Conservation (phyloP, 2,113 vertebrate species). For the Triplophysa rosa region DNA sequence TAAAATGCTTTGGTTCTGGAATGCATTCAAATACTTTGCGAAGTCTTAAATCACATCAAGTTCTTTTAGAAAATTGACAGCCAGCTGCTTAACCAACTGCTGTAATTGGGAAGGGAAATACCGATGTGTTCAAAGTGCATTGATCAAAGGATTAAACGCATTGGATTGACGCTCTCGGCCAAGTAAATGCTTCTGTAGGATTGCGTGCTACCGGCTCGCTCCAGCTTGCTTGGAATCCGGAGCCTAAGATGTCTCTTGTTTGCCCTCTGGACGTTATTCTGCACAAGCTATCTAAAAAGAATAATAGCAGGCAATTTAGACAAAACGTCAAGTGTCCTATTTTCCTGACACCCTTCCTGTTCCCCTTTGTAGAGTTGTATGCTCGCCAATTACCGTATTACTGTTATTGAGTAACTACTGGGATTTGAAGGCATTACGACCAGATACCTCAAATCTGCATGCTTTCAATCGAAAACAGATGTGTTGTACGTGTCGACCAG, state of each 20-base stretch:
- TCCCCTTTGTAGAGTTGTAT: slow-evolving; percentile 49
- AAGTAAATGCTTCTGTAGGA: slow-evolving; percentile 32
- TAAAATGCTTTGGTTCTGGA: slow-evolving; percentile 10
- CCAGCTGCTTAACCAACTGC: background rate
- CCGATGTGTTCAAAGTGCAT: slow-evolving; percentile 12
- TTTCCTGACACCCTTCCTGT: slow-evolving; percentile 57
- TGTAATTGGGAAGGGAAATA: background rate
- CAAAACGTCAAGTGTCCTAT: slow-evolving; percentile 49
- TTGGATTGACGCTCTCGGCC: slow-evolving; percentile 34
- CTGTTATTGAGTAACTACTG: slow-evolving; percentile 54
- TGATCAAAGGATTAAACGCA: slow-evolving; percentile 40
- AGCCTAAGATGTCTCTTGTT: slow-evolving; percentile 43
- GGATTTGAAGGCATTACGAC: slow-evolving; percentile 54
- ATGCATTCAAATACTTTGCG: background rate
- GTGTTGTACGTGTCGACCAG: slow-evolving; percentile 59
- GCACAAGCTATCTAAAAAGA: slow-evolving; percentile 52
- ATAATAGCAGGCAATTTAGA: slow-evolving; percentile 64
- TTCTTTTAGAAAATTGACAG: slow-evolving; percentile 12
- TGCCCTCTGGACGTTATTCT: slow-evolving; percentile 59
- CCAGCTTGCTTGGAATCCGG: slow-evolving; percentile 59
- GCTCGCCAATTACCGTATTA: slow-evolving; percentile 50
- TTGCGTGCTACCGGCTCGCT: slow-evolving; percentile 54
- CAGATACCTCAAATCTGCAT: slow-evolving; percentile 52
- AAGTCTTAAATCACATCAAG: background rate
- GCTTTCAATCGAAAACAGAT: slow-evolving; percentile 67